Base-by-base conservation (phyloP, 2,797 vertebrate genomes). In the Mormyrops attenuatus region DNA sequence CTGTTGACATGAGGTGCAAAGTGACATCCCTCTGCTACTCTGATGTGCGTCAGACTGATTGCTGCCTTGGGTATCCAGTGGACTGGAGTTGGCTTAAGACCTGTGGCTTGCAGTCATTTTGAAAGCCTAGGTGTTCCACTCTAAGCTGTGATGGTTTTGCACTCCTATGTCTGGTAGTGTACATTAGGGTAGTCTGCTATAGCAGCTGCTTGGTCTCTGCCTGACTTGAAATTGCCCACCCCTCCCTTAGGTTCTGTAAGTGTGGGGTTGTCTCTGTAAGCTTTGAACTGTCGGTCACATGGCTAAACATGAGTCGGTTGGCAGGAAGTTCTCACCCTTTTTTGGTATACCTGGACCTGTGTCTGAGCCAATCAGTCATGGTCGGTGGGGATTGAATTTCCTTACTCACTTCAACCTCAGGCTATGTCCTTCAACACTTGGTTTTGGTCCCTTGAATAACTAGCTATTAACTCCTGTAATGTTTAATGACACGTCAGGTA, bases 261-360 rank as follows among this genome's bases (percentile, higher is more conserved):
- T 49, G 84, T 49, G 84, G 49, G 17, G 44, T 49, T 50, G 11
- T 85, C 49, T 38, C 66, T 73, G 57, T 60, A 50, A 80, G 73
- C 73, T 80, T 44, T 41, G 73, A 44, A 44, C 38, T 80, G 73
- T 80, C 20, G 7, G 17, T 44, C 73, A 80, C 38, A 20, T 44
- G 41, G 38, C 84, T 50, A 85, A 30, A 52, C 49, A 17, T 17
- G 66, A 85, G 49, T 52, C 47, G 7, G n/a, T 49, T 85, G 82
- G 20, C 82, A 52, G 49, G 84, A 85, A 52, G 84, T 85, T 85
- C n/a, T 85, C 84, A 5, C n/a, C 44, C 84, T 38, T 69, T 69
- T 73, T 69, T 52, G 22, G 47, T 85, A 26, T n/a, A 44, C 20
- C 49, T 85, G n/a, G 47, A 7, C 13, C n/a, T 44, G 77, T 22